Evolutionary conservation across 2,113 vertebrate genomes (phyloP), one percentile per base, ranked within the genome.

Genomic region (Nyctibius bracteatus): DNA sequence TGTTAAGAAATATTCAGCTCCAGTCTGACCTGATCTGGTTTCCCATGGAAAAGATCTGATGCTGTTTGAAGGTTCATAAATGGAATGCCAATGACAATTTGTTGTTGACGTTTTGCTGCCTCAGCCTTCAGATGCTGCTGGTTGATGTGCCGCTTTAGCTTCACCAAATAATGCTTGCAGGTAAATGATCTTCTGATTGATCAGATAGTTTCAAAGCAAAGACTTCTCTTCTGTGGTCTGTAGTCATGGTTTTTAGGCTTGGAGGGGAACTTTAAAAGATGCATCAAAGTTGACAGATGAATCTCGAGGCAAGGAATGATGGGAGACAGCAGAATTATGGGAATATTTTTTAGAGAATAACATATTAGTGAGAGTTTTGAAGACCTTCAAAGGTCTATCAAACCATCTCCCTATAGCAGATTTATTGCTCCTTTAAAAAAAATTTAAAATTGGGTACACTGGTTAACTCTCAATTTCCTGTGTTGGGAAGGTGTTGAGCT

Each of bases 61-160:
- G 98, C 98, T 96, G 97, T 99, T 98, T 99, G 99, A 99, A 99
- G 98, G 98, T 98, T 99, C 98, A 97, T 99, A 99, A 99, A 99
- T 98, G 99, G 98, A 99, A 99, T 98, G 99, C 98, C 99, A 99
- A 98, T 99, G 99, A 98, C 98, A 98, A 99, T 99, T 99, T 99
- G 99, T 98, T 99, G 98, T 99, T 97, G 98, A 98, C 97, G 97
- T 98, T 98, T 97, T 88, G 93, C 98, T 96, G 97, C 97, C 98
- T 97, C 96, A 97, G 98, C 98, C 98, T 98, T 98, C 98, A 98
- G 98, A 98, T 97, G 96, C 96, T 97, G 97, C 97, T 97, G 97
- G 97, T 98, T 97, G 98, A 98, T 97, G 98, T 98, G 98, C 98
- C 68, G 96, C 98, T 96, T 98, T 97, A 97, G 96, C 98, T 98